A percentile compares a stretch with the other conserved stretches of the same genome.
These are phyloP conservation scores for Zalophus californianus DNA, from an alignment of 2,797 vertebrate species.

Conservation along the genomic window DNA sequence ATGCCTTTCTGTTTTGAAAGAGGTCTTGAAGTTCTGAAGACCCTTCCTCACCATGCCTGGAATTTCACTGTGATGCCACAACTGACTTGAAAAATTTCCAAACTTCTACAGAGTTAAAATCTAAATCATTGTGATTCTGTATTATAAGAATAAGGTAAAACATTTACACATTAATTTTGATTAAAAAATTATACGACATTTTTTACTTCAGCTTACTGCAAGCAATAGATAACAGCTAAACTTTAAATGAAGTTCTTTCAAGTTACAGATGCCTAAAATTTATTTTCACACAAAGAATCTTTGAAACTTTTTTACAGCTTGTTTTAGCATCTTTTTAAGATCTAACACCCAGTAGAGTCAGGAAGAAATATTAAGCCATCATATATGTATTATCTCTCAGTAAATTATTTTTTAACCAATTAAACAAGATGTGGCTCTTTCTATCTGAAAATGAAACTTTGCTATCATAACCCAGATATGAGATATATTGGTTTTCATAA, in stretches of 20 bases:
- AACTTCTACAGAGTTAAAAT: conserved; percentile 30
- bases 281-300: conserved; percentile 24
- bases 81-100: background rate
- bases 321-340: conserved; percentile 31
- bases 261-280: background rate
- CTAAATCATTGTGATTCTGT: conserved; percentile 3
- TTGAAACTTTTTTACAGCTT: conserved; percentile 28
- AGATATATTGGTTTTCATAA: conserved; percentile 46
- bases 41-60: conserved; percentile 52
- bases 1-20: conserved; percentile 79
- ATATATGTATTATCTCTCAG: background rate
- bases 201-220: background rate
- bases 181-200: background rate
- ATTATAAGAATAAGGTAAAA: background rate
- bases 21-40: conserved; percentile 74
- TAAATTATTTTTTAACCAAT: background rate
- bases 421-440: background rate
- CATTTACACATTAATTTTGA: background rate
- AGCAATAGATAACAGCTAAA: background rate
- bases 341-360: background rate
- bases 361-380: background rate
- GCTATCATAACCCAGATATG: background rate
- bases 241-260: conserved; percentile 16
- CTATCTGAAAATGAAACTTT: conserved; percentile 29
- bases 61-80: conserved; percentile 12